Evolutionary conservation across 2,113 vertebrate genomes (phyloP), one percentile per base, ranked within the genome.

Genomic region (Caloenas nicobarica): DNA sequence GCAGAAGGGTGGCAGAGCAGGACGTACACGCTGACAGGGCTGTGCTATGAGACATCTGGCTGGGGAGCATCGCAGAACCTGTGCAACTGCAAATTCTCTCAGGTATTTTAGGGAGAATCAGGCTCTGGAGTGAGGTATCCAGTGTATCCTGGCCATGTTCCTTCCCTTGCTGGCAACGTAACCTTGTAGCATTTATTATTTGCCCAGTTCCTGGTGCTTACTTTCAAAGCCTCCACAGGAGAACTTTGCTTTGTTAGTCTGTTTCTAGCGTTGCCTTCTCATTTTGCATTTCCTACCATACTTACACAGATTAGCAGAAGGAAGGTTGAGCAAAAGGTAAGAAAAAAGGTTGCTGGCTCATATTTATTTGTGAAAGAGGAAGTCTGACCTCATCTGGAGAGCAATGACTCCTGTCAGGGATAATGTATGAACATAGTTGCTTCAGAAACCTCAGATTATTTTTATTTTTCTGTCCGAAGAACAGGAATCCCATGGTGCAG

Each of bases 21-120:
- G 40, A n/a, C 0, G 0, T 7, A 14, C 15, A 14, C 19, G 3
- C 8, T 21, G 42, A 6, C 11, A 12, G 13, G 25, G 28, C 17
- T 69, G 38, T 66, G 61, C 83, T 16, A 3, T 0, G 4, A 62
- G 42, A n/a, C 16, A 22, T 54, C 36, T 91, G 65, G 10, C 25
- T 31, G 26, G 19, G 26, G 26, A 86, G 23, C 42, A 33, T 4
- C 2, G 1, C 0, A 25, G 29, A 38, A 3, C 10, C 74, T 85
- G 8, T 24, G 28, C 5, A 18, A 23, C 58, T 60, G 25, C 38
- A 86, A 76, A 42, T 69, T 54, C 34, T 71, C 19, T 28, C 26
- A 60, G 66, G 40, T 11, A 6, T 61, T 90, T 65, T 16, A 61
- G 61, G 51, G 66, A 17, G 14, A 66, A 57, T 23, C 16, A 25